Conservation (phyloP, 2,888 invertebrate genomes). For the Saturnia pavonia region DNA sequence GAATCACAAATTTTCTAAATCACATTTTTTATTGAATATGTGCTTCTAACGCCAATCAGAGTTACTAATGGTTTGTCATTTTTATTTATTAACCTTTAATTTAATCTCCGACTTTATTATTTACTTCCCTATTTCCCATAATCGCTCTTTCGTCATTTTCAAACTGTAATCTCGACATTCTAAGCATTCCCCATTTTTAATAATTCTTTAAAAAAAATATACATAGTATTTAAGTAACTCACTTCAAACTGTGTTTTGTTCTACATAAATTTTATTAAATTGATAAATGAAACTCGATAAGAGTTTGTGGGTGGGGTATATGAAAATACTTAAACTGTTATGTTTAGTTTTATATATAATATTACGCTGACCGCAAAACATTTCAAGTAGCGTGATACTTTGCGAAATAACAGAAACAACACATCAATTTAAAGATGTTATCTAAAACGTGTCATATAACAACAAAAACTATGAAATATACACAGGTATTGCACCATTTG, state of each 20-base stretch:
- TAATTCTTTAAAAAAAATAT: no score
- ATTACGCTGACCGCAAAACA: background rate
- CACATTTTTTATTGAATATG: no score
- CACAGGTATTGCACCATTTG: background rate
- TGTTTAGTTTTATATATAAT: background rate
- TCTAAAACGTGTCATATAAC: background rate
- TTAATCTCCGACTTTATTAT: no score
- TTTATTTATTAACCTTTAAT: no score
- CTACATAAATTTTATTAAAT: background rate
- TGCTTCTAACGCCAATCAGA: no score
- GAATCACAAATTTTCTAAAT: no score
- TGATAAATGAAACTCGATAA: background rate
- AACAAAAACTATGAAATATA: background rate
- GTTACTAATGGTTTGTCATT: no score
- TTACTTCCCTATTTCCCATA: no score
- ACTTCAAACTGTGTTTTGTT: background rate
- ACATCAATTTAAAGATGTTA: background rate
- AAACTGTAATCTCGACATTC: no score
- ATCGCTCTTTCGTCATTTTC: no score
- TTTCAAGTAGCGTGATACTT: background rate
- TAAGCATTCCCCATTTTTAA: no score
- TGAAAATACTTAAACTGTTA: background rate
- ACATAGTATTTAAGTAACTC: background rate
- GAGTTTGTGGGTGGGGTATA: background rate
- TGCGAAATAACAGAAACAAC: background rate